phyloP scores from a whole-genome alignment of 2,797 vertebrate genomes.

The Cossypha polioptera region DNA sequence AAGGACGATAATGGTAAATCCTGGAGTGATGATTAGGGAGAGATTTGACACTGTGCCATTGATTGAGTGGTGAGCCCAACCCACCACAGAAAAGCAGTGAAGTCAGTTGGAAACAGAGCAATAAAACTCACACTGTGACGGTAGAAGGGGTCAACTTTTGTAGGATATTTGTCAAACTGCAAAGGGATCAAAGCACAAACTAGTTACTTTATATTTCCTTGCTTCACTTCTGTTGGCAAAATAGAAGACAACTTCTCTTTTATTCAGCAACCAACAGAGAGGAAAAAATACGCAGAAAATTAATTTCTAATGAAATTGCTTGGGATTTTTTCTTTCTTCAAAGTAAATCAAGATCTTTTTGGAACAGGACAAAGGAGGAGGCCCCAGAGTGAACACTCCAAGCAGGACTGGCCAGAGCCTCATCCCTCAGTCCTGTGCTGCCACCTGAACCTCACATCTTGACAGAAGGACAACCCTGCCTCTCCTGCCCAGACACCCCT shows the following conservation, averaged over 20 bases:
- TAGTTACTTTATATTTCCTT: constrained; percentile 72
- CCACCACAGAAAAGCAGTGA: constrained; percentile 66
- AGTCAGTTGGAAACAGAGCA: constrained; percentile 64
- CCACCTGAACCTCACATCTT: accelerated
- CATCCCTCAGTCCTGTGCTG: not conserved
- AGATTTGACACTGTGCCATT: constrained; percentile 38
- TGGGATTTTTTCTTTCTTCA: not conserved
- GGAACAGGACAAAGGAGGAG: not conserved
- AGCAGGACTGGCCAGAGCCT: not conserved
- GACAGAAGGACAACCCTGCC: not conserved
- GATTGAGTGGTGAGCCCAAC: constrained; percentile 58
- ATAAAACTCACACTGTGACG: constrained; percentile 95
- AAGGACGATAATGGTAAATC: constrained; percentile 67
- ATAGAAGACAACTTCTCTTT: constrained; percentile 1
- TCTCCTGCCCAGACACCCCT: not conserved
- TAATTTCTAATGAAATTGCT: not conserved
- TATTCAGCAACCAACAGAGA: constrained; percentile 10
- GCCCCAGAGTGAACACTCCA: not conserved
- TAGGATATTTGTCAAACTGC: constrained; percentile 99
- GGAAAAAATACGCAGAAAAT: not conserved
- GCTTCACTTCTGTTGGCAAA: constrained; percentile 26
- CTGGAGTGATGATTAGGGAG: constrained; percentile 66
- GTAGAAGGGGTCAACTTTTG: constrained; percentile 99
- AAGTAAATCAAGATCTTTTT: not conserved
- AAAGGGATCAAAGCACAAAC: constrained; percentile 85